Evolutionary conservation across 2,888 invertebrate genomes (phyloP), one percentile per base, ranked within the genome.

Genomic region (Eucera pruinosa): DNA sequence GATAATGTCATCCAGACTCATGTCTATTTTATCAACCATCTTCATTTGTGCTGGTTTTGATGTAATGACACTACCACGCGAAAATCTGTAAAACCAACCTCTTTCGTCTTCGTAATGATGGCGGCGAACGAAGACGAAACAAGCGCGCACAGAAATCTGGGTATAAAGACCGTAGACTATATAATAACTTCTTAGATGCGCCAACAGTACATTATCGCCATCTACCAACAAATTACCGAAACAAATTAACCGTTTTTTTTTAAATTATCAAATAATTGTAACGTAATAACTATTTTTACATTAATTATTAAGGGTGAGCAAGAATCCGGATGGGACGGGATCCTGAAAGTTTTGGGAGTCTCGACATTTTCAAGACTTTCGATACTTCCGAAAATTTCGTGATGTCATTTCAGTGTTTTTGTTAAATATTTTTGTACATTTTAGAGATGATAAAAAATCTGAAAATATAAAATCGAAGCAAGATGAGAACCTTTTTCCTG

Each of bases 1-100:
- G 89, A 99, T 99, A 78, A 99, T 98, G 87, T 99, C 99, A 92
- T 99, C 99, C 86, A 99, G 94, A 90, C 98, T 98, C 97, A 98
- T 97, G 93, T 99, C 98, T 93, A 99, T 97, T 94, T 97, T 98
- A 91, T 98, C 97, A 89, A 96, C 96, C 97, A 98, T 97, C 93
- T 94, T 96, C 86, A 89, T 91, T 84, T 89, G 87, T 83, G 71
- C 80, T 74, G 50, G 20, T 45, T 75, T 61, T 54, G 23, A 45
- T 50, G n/a, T 2, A 67, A 69, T 62, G 62, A 61, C 62, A 78
- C 64, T 52, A 48, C 30, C 57, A 73, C 78, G 41, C 58, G 41
- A 81, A 72, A 71, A 72, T 58, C 27, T 61, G 25, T 41, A 75
- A 85, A 85, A 78, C 84, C 85, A 86, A 85, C 80, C 81, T 85